Base-by-base conservation (phyloP, 2,888 invertebrate species). In the Gari tellinella region DNA sequence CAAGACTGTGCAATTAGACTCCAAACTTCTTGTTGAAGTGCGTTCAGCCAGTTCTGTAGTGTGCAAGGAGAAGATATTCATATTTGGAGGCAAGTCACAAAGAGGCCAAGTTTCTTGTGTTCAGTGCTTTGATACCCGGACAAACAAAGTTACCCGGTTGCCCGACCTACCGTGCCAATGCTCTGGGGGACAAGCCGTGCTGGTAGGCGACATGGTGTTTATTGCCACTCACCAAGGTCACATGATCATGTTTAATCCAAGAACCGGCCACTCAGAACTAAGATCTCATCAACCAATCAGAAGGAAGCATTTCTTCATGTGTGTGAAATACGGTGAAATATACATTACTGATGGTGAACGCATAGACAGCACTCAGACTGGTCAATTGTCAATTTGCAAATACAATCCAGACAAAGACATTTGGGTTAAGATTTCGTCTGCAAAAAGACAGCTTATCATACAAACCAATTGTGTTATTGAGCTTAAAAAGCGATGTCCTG, bases 181-280 rank as follows among this genome's bases (percentile, higher is more conserved):
- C 40, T 63, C 49, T 14, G 63, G 64, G 1, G 70, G 75, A 19
- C 62, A 58, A 17, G 66, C 63, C 10, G 75, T 70, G 26, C 63
- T 63, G 23, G 41, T 70, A 15, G 48, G 53, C 8, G 56, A 72
- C 31, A 37, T 31, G 8, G 63, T 76, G 5, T 76, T 56, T 40
- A 70, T 76, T 25, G 70, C 75, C 10, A 61, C 75, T 8, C 55
- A 60, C 19, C 70, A 76, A 60, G 70, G 75, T 58, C 75, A 76
- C 55, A 66, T 76, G 75, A 67, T 76, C 15, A 25, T 58, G 15
- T 76, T 70, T n/a, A 63, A 76, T 19, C 62, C 75, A 2, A 14
- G n/a, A 2, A 46, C 48, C 12, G 66, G 70, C 0, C 25, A 40
- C 23, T 66, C 70, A n/a, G 17, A 49, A 7, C 60, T 70, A 0